Percentiles rank a stretch among this genome's conserved stretches.
phyloP scores from a whole-genome alignment of 2,888 invertebrate species.

The Andrena trimmerana region DNA sequence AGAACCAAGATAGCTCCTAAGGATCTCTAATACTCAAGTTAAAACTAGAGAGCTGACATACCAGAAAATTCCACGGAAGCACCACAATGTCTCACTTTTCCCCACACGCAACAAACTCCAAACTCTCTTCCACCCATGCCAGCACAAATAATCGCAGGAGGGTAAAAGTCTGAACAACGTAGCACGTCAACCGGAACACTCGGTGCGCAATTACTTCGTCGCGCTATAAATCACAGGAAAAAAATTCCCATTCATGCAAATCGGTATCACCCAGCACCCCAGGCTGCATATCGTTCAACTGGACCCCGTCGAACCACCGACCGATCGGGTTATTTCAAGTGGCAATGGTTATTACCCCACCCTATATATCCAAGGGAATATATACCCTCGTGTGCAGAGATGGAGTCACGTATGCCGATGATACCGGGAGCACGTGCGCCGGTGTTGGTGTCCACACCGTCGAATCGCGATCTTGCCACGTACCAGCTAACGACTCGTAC shows the following conservation, averaged over 20 bases:
- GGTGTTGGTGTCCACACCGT: conserved; percentile 59
- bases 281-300: conserved; percentile 38
- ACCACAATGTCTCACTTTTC: neutral
- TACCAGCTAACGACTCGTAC: conserved; percentile 72
- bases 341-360: conserved; percentile 63
- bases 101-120: neutral
- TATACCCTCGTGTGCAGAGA: conserved; percentile 37
- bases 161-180: conserved; percentile 5
- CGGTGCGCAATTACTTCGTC: conserved; percentile 35
- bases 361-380: conserved; percentile 60
- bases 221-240: conserved; percentile 37
- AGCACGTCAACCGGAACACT: conserved; percentile 7
- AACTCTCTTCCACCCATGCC: neutral
- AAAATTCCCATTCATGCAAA: conserved; percentile 55
- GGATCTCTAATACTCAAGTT: too few species aligned
- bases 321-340: conserved; percentile 57
- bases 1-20: too few species aligned
- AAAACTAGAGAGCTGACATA: too few species aligned
- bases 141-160: conserved; percentile 2
- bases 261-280: conserved; percentile 46
- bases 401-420: conserved; percentile 55
- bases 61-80: too few species aligned
- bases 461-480: conserved; percentile 70
- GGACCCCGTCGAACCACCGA: conserved; percentile 6
- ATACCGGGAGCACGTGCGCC: conserved; percentile 43